Conservation (phyloP, 2,888 invertebrate genomes). For the Actias luna region DNA sequence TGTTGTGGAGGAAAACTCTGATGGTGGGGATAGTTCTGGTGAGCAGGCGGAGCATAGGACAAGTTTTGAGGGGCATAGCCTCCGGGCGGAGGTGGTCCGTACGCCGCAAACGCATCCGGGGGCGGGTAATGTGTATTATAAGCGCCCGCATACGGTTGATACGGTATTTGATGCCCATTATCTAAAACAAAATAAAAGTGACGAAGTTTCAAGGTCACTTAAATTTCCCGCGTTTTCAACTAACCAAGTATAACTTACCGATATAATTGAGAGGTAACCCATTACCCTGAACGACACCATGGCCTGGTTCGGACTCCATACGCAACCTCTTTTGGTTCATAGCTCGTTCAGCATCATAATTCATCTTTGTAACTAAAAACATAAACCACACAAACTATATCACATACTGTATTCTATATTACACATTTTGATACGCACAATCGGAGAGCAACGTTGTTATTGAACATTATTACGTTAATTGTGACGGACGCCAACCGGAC, state of each 20-base stretch:
- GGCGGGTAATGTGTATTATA: slow-evolving; percentile 80
- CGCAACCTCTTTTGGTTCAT: slow-evolving; percentile 80
- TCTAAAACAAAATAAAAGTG: slow-evolving; percentile 45
- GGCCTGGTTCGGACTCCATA: slow-evolving; percentile 79
- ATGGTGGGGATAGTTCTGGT: slow-evolving; percentile 77
- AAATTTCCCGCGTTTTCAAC: slow-evolving; percentile 36
- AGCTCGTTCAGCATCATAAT: slow-evolving; percentile 79
- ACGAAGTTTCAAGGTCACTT: slow-evolving; percentile 16
- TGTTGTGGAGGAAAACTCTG: slow-evolving; percentile 76
- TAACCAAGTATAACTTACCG: slow-evolving; percentile 50
- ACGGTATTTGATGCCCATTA: slow-evolving; percentile 79
- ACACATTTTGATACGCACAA: slow-evolving; percentile 47
- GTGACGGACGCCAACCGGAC: slow-evolving; percentile 82
- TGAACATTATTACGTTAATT: slow-evolving; percentile 62
- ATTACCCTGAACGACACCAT: slow-evolving; percentile 78
- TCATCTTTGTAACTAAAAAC: slow-evolving; percentile 79
- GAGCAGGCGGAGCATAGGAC: slow-evolving; percentile 77
- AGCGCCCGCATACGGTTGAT: slow-evolving; percentile 76
- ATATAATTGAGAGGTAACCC: slow-evolving; percentile 79
- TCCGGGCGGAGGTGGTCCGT: slow-evolving; percentile 73
- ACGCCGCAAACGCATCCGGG: slow-evolving; percentile 75
- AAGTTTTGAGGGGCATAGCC: slow-evolving; percentile 76
- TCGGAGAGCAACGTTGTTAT: slow-evolving; percentile 49
- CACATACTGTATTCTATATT: slow-evolving; percentile 37
- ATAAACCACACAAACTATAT: slow-evolving; percentile 51